phyloP scores from a whole-genome alignment of 2,113 vertebrate species.

The Anguilla japonica region DNA sequence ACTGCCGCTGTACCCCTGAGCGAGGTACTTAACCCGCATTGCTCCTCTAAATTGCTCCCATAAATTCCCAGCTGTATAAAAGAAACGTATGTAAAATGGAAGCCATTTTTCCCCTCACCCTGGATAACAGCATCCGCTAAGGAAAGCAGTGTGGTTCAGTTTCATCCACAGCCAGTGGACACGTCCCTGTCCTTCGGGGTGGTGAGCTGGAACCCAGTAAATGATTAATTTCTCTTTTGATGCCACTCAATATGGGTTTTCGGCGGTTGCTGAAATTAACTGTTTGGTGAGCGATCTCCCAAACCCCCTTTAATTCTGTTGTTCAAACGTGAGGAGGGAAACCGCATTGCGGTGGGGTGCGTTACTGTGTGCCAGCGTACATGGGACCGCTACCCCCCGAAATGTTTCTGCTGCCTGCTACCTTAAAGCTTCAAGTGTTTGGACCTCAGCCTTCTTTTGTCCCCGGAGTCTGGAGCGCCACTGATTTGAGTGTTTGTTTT shows the following conservation, averaged over 20 bases:
- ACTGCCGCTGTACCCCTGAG: no score
- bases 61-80: no score
- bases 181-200: no score
- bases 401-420: background rate
- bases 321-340: background rate
- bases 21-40: no score
- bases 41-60: no score
- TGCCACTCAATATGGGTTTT: background rate
- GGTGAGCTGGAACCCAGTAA: no score
- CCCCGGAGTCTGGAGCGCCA: background rate
- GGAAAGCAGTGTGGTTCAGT: no score
- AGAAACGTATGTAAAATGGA: no score
- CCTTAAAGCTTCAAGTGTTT: background rate
- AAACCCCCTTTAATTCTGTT: background rate
- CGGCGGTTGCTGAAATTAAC: background rate
- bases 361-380: background rate
- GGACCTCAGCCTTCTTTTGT: background rate
- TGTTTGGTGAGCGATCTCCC: background rate
- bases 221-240: background rate
- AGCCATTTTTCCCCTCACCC: no score
- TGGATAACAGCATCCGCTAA: no score
- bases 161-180: no score
- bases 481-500: constrained; percentile 8
- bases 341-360: no score
- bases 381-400: background rate